These are phyloP conservation scores for Leistus spinibarbis DNA, from an alignment of 2,888 invertebrate genomes.

Conservation along the genomic window DNA sequence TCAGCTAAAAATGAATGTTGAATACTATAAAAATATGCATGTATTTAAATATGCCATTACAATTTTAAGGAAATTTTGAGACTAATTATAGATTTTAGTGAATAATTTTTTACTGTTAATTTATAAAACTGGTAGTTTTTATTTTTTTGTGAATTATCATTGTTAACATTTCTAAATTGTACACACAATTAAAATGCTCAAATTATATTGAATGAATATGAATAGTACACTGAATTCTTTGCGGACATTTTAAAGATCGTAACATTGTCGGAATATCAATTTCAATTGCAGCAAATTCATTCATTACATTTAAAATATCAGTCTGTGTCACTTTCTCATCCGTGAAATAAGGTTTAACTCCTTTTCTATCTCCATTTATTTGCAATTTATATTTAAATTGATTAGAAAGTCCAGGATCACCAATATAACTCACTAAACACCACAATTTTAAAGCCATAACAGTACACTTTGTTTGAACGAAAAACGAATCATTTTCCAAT, in stretches of 20 bases:
- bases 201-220: slow-evolving; percentile 11
- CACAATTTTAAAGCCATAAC: slow-evolving; percentile 18
- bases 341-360: slow-evolving; percentile 9
- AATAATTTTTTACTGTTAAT: too few species aligned
- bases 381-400: slow-evolving; percentile 22
- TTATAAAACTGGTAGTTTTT: too few species aligned
- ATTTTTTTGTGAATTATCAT: too few species aligned
- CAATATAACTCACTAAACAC: slow-evolving; percentile 26
- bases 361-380: slow-evolving; percentile 16
- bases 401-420: neutral
- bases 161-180: neutral
- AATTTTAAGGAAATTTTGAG: too few species aligned
- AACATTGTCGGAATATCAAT: slow-evolving; percentile 25
- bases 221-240: slow-evolving; percentile 13
- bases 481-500: slow-evolving; percentile 10
- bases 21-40: too few species aligned
- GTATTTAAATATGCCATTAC: too few species aligned
- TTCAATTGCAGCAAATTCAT: slow-evolving; percentile 26
- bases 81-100: too few species aligned
- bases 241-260: slow-evolving; percentile 18
- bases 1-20: too few species aligned
- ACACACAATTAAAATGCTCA: neutral
- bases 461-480: slow-evolving; percentile 25
- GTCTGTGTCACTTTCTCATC: slow-evolving; percentile 22
- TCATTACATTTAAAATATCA: slow-evolving; percentile 31